Base-by-base conservation (phyloP, 2,888 invertebrate genomes). In the Heliconius sara region DNA sequence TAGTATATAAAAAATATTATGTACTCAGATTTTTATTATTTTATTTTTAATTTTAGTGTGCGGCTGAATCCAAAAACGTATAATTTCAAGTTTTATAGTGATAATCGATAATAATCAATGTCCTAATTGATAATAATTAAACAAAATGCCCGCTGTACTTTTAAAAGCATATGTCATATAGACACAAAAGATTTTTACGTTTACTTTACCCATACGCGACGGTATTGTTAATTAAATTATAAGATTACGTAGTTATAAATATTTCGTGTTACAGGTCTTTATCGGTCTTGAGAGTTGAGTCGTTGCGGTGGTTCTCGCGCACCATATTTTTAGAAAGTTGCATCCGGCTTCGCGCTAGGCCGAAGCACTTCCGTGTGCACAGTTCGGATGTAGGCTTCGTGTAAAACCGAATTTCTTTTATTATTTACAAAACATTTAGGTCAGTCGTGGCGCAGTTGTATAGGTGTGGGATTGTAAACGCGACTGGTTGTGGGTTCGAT, bases 271-370 rank as follows among this genome's bases (percentile, higher is more conserved):
- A 25, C 65, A 52, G 43, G 39, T 70, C 47, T 34, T 77, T 66
- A 76, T 80, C 76, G 70, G 65, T 74, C 76, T 79, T 79, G 78
- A 76, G 76, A 73, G 65, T 78, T 71, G 70, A 76, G 25, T 19
- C 70, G 79, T 79, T 76, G 79, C 82, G 82, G 82, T 82, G 82
- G 81, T 84, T 81, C 81, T 88, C 88, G 89, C 91, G 88, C 89
- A 89, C 90, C 89, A 90, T 91, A 91, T 92, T 93, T 94, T 95
- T 95, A 95, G 95, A 95, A 95, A 95, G 95, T 94, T 85, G 91
- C 89, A 94, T 95, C 95, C 95, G 95, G 93, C 89, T 93, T 84
- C 85, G 79, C 79, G 81, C 87, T 88, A 90, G 91, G 89, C 90
- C 90, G 90, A 88, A 87, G 88, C 90, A 91, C 91, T 93, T 93